These are phyloP conservation scores for Netelia virgata DNA, from an alignment of 2,888 invertebrate species.

Conservation along the genomic window DNA sequence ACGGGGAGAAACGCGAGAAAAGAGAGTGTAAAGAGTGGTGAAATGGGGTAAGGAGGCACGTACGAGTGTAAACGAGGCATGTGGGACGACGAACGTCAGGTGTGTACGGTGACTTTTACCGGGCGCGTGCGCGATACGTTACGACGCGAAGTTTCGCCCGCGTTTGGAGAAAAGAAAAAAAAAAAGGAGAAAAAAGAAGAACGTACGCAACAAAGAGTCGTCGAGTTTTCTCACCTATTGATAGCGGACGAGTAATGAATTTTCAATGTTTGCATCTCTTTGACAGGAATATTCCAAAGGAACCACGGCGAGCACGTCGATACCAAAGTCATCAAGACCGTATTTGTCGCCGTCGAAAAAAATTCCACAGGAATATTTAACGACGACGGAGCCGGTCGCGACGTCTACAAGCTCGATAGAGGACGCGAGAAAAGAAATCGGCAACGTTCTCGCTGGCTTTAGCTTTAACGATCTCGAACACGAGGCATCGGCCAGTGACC, in stretches of 20 bases:
- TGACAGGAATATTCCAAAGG: constrained; percentile 81
- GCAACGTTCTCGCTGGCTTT: constrained; percentile 74
- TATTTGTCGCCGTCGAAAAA: constrained; percentile 89
- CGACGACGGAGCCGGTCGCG: constrained; percentile 84
- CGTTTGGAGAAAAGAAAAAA: constrained; percentile 18
- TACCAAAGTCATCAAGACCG: constrained; percentile 78
- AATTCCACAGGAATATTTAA: constrained; percentile 92
- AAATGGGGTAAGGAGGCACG: constrained; percentile 62
- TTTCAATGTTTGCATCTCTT: constrained; percentile 35
- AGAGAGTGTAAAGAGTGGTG: constrained; percentile 50
- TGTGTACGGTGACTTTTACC: constrained; percentile 59
- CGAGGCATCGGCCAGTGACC: constrained; percentile 75
- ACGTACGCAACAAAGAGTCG: constrained; percentile 29
- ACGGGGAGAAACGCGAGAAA: constrained; percentile 24
- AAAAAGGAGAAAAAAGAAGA: background rate
- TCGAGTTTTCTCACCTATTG: constrained; percentile 51
- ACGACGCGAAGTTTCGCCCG: constrained; percentile 46
- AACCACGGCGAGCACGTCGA: constrained; percentile 75
- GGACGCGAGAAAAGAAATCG: constrained; percentile 63
- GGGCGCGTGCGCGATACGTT: constrained; percentile 4
- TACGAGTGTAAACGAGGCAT: constrained; percentile 60
- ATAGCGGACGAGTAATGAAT: constrained; percentile 35
- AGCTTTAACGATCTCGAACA: constrained; percentile 78
- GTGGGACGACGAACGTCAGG: constrained; percentile 65
- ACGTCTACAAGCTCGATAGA: constrained; percentile 52